Conservation (phyloP, 2,888 invertebrate genomes). For the Mimachlamys varia region DNA sequence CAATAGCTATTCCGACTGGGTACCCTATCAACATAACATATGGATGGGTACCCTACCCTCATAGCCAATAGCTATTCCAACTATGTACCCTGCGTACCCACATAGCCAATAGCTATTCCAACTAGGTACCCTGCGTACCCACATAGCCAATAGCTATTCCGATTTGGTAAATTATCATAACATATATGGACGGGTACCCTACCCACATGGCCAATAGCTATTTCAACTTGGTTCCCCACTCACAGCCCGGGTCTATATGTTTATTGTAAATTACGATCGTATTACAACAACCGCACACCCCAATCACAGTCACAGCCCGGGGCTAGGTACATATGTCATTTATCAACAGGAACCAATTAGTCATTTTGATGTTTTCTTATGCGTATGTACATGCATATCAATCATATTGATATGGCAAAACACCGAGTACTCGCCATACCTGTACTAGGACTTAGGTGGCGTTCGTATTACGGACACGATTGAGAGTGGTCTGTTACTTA, state of each 20-base stretch:
- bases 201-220: too few relatives aligned
- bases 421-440: background rate
- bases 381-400: background rate
- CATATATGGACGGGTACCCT: background rate
- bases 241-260: too few relatives aligned
- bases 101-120: background rate
- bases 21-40: too few relatives aligned
- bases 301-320: too few relatives aligned
- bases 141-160: too few relatives aligned
- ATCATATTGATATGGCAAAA: background rate
- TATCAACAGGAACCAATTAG: background rate
- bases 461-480: background rate
- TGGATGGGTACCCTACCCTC: background rate
- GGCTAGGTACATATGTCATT: background rate
- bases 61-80: background rate
- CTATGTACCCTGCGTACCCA: too few relatives aligned
- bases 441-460: too few relatives aligned
- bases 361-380: too few relatives aligned
- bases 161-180: too few relatives aligned
- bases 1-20: too few relatives aligned
- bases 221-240: too few relatives aligned
- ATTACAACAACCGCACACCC: background rate
- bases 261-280: background rate
- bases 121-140: background rate
- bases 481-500: constrained; percentile 71